Evolutionary conservation across 2,888 invertebrate genomes (phyloP), one percentile per base, ranked within the genome.

Genomic region (Mesorhabditis belari): DNA sequence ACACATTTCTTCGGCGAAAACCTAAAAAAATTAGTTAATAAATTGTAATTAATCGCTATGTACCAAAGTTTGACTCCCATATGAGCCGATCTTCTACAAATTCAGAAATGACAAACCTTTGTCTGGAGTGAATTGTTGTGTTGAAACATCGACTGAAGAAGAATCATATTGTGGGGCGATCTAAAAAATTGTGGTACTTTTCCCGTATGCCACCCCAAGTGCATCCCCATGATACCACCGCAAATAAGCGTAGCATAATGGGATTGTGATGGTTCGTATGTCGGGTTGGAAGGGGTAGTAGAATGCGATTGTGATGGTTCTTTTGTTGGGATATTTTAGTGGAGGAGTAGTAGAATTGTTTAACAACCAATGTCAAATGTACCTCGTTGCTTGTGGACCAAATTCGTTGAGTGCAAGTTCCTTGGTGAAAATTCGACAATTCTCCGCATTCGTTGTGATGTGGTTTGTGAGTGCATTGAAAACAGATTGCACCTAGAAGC

Each of bases 381-480:
- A 56, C 61, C 61, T 49, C 5, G 28, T 25, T 12, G 25, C 53
- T 6, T 54, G 26, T 12, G 61, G 61, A 5, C 61, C 61, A 52
- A 61, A 61, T 49, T 61, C 61, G 27, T 61, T 61, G 58, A 35
- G 21, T 2, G 58, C 44, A 27, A 61, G 52, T 19, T 57, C 17
- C 19, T 44, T 21, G 26, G 58, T 23, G 23, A 55, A 51, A 28
- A 24, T 28, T 9, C 52, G 21, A 17, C 53, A 28, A 35, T 61
- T 61, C 49, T 35, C 54, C 54, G 57, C 61, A 17, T 52, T 28
- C 12, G 27, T 21, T 4, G 17, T 52, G 21, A 61, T 26, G 9
- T 53, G 49, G 19, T 58, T 54, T 27, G 24, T 49, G n/a, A 61
- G 29, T 12, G 57, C 54, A 17, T 25, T 24, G 26, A 61, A 61